Percentiles rank a stretch among this genome's conserved stretches.
Evolutionary conservation across 2,113 vertebrate species (phyloP).

Genomic region (Pseudorectes ferrugineus): DNA sequence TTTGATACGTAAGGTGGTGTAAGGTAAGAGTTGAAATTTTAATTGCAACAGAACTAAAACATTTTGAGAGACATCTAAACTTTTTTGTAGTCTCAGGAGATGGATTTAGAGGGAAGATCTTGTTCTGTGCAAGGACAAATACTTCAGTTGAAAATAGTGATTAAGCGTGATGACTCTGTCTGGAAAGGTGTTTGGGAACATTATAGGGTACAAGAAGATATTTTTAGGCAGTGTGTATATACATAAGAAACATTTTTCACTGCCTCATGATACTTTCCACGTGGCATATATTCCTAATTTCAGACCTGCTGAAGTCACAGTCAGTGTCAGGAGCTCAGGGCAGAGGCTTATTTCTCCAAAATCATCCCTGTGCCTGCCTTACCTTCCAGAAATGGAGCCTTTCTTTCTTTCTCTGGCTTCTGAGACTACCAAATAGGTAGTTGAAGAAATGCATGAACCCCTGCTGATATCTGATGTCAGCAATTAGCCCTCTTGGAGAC

Average conservation of each 20-base stretch:
- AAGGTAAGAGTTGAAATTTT: background rate
- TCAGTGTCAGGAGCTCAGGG: background rate
- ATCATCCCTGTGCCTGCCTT: background rate
- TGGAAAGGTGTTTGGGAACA: background rate
- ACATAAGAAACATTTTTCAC: background rate
- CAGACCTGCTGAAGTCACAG: background rate
- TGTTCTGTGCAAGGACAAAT: background rate
- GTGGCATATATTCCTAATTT: background rate
- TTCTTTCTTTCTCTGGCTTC: background rate
- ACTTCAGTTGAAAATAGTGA: background rate
- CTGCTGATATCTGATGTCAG: constrained; percentile 54
- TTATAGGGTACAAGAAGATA: background rate
- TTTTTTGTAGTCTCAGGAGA: background rate
- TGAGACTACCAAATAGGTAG: constrained; percentile 3
- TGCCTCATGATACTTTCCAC: background rate
- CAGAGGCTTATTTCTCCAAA: background rate
- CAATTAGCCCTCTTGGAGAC: constrained; percentile 57
- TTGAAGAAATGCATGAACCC: constrained; percentile 29
- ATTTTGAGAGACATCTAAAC: background rate
- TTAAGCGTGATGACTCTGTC: background rate
- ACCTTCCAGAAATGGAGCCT: background rate
- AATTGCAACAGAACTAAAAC: background rate
- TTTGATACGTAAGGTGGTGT: background rate
- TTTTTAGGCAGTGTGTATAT: background rate
- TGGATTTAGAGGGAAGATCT: background rate